Base-by-base conservation (phyloP, 2,797 vertebrate species). In the Botia kubotai region DNA sequence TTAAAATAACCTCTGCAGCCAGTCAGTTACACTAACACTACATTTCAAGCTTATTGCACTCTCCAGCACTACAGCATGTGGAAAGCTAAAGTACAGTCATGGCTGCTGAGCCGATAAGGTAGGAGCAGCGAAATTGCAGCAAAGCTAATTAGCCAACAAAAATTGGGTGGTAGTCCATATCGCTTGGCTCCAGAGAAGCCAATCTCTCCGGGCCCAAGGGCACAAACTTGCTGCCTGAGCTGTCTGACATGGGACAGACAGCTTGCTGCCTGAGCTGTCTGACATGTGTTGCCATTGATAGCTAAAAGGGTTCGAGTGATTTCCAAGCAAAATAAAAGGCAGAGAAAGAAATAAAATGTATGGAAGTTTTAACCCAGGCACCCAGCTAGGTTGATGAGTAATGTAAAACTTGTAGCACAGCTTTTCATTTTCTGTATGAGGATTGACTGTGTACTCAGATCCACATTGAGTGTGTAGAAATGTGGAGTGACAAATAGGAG, bases 71-170 rank as follows among this genome's bases (percentile, higher is more conserved):
- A 26, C 33, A 72, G 65, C 68, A 67, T 3, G 58, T 50, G 68
- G 72, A 68, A 60, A 71, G 52, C 65, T 68, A n/a, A 66, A 46
- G 81, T 70, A 79, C 88, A 85, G 88, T 90, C 85, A 88, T 87
- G 87, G 88, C 89, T 88, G 23, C 58, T 75, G 82, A 87, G 82
- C 84, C 81, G 91, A 94, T 93, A 93, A 93, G 89, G 87, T 86
- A 87, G 89, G 12, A 85, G 88, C 80, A 87, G 88, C 75, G 84
- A 89, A 90, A 83, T 78, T 87, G 89, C 90, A 87, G 91, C 90
- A 91, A 91, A 92, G 88, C 87, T 93, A 94, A 95, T 95, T 94
- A 94, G 89, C 93, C 90, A 84, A 90, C 91, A 90, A 90, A 93
- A 93, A 93, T 92, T 93, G 91, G 93, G 91, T 87, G 77, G 75